These are phyloP conservation scores for Drosophila subobscura DNA, from an alignment of 1,140 invertebrate genomes.

Conservation along the genomic window DNA sequence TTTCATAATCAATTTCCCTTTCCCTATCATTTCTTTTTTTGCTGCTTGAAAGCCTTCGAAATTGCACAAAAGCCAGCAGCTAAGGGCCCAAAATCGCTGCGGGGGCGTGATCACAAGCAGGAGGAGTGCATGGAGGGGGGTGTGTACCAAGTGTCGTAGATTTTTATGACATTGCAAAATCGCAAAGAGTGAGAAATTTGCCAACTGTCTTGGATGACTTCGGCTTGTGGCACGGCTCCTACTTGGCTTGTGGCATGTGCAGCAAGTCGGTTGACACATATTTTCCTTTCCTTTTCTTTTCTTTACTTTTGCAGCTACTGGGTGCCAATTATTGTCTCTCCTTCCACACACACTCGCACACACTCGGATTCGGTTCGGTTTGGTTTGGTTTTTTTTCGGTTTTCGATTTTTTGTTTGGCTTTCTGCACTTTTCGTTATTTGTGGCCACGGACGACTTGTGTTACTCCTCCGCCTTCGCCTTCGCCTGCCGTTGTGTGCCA, in stretches of 20 bases:
- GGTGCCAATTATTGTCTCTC: conserved; percentile 55
- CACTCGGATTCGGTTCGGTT: conserved; percentile 8
- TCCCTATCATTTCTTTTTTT: no score
- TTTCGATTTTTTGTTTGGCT: conserved; percentile 32
- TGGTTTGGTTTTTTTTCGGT: not conserved
- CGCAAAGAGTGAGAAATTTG: conserved; percentile 28
- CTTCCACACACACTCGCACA: conserved; percentile 21
- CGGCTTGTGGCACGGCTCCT: not conserved
- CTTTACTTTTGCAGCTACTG: conserved; percentile 19
- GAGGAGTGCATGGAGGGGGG: not conserved
- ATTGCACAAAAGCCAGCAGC: conserved; percentile 60
- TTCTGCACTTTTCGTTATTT: conserved; percentile 42
- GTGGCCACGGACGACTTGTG: not conserved
- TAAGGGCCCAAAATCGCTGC: conserved; percentile 10
- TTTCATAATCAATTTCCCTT: not conserved
- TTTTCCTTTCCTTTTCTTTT: conserved; percentile 15
- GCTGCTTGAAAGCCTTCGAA: not conserved
- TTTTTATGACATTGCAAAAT: conserved; percentile 64
- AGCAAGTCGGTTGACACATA: conserved; percentile 45
- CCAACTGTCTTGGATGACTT: conserved; percentile 16
- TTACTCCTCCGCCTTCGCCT: conserved; percentile 7
- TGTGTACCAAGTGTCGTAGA: no score
- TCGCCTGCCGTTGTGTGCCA: conserved; percentile 35
- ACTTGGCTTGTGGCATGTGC: conserved; percentile 28
- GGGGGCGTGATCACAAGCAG: conserved; percentile 30